phyloP scores from a whole-genome alignment of 2,888 invertebrate genomes.

The Aphodius sticticus region DNA sequence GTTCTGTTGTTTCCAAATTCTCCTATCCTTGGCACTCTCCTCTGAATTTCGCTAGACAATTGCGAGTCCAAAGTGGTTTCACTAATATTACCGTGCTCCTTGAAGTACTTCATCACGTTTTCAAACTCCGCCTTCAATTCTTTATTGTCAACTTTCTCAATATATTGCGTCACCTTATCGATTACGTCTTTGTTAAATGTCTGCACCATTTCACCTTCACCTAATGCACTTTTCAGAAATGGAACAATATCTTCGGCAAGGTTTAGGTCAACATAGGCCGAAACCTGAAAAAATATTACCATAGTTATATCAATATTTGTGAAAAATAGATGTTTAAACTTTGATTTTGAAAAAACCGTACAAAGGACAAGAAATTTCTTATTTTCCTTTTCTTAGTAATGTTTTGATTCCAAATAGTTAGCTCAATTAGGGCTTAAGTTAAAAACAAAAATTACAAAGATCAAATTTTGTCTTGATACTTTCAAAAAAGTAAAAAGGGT shows the following conservation, averaged over 20 bases:
- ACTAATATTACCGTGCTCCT: conserved; percentile 63
- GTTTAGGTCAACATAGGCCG: conserved; percentile 68
- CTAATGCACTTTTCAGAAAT: conserved; percentile 65
- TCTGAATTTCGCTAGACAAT: not conserved
- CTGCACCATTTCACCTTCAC: conserved; percentile 65
- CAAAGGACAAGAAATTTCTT: not conserved
- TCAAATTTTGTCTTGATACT: too few species aligned
- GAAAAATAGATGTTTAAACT: too few species aligned
- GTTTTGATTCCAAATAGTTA: too few species aligned
- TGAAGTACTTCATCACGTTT: conserved; percentile 64
- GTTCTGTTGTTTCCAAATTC: too few species aligned
- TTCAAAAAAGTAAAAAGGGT: too few species aligned
- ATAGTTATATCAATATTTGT: not conserved
- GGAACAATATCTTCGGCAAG: conserved; percentile 71
- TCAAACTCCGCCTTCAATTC: conserved; percentile 66
- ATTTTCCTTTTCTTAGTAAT: too few species aligned
- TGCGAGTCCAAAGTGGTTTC: conserved; percentile 54
- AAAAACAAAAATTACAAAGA: too few species aligned
- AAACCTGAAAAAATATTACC: conserved; percentile 54
- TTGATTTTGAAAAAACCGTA: too few species aligned
- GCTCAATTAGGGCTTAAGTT: too few species aligned
- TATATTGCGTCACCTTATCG: conserved; percentile 61
- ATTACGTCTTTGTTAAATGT: conserved; percentile 71
- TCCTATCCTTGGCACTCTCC: not conserved
- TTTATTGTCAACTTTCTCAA: conserved; percentile 62